Conservation (phyloP, 2,888 invertebrate genomes). For the Eledone cirrhosa region DNA sequence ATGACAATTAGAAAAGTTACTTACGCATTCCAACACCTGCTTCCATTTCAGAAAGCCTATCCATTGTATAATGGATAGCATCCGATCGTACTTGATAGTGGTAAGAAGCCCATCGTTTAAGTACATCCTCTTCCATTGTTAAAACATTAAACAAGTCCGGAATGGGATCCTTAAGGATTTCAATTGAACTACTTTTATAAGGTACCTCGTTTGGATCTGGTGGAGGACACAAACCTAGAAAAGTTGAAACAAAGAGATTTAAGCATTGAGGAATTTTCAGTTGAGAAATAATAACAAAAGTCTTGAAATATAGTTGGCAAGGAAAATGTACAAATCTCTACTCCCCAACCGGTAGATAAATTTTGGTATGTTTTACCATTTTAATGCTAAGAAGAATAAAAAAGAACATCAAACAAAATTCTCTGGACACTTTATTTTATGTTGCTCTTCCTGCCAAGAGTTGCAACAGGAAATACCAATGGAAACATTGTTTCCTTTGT, state of each 20-base stretch:
- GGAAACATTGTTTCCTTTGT: no score
- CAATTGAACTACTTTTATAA: constrained; percentile 84
- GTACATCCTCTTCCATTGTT: constrained; percentile 80
- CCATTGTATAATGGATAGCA: constrained; percentile 71
- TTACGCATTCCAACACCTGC: neutral
- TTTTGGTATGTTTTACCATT: no score
- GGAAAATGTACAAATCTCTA: neutral
- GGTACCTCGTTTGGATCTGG: constrained; percentile 80
- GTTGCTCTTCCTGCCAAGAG: no score
- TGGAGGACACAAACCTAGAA: constrained; percentile 87
- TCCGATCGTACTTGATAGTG: constrained; percentile 77
- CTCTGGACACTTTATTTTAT: no score
- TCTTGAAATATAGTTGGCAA: no score
- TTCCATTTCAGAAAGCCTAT: constrained; percentile 18
- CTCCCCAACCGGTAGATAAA: neutral
- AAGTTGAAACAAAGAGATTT: constrained; percentile 32
- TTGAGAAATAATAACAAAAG: no score
- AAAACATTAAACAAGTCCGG: constrained; percentile 85
- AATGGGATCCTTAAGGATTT: constrained; percentile 82
- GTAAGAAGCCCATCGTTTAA: constrained; percentile 82
- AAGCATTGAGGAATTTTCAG: no score
- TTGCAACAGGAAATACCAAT: no score
- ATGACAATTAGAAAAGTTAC: neutral
- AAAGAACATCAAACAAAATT: no score
- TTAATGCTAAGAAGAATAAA: no score